These are phyloP conservation scores for Crotalus helleri DNA, from an alignment of 2,113 vertebrate species.

Conservation along the genomic window DNA sequence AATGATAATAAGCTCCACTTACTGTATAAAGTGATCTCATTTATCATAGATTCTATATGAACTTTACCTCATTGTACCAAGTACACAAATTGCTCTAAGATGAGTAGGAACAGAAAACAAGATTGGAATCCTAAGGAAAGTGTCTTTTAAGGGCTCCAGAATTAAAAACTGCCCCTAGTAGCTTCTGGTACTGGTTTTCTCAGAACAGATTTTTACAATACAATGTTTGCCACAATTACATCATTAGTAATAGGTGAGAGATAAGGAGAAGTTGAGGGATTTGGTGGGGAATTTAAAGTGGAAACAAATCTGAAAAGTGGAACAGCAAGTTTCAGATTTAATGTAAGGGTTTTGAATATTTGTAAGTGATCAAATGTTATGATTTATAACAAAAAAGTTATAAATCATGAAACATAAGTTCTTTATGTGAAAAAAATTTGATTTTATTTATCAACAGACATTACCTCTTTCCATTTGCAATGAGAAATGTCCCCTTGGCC, in stretches of 20 bases:
- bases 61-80: background rate
- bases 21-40: background rate
- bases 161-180: background rate
- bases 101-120: background rate
- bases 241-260: background rate
- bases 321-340: background rate
- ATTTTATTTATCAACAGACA: background rate
- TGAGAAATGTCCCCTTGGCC: background rate
- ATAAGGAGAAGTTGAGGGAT: no score
- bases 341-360: background rate
- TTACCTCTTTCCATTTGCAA: background rate
- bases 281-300: background rate
- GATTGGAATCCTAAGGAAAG: background rate
- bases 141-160: background rate
- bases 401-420: no score
- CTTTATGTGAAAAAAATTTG: background rate
- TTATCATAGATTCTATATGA: no score
- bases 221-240: background rate
- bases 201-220: background rate
- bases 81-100: background rate
- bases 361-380: background rate
- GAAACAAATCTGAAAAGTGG: background rate
- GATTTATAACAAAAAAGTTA: background rate
- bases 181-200: background rate
- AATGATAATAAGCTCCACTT: no score